These are phyloP conservation scores for Aphaenogaster floridana DNA, from an alignment of 1,140 invertebrate genomes.

Conservation along the genomic window DNA sequence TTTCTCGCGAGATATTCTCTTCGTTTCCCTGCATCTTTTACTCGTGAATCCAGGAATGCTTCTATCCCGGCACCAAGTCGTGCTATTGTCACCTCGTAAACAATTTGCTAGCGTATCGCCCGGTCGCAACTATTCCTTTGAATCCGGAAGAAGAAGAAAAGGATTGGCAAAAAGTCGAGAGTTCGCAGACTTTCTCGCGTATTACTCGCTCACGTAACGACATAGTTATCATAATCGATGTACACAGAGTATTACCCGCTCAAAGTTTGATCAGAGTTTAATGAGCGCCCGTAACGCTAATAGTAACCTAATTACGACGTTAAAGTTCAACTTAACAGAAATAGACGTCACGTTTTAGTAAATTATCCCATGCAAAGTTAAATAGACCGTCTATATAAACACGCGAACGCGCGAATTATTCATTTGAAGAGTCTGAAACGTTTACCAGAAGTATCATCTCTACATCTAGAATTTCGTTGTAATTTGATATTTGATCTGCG, in stretches of 20 bases:
- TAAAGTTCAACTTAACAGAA: slow-evolving; percentile 26
- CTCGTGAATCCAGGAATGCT: slow-evolving; percentile 19
- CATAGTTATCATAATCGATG: slow-evolving; percentile 25
- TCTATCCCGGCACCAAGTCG: neutral
- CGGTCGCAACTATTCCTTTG: neutral
- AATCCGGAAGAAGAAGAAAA: neutral
- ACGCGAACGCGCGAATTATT: neutral
- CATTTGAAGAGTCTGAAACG: neutral
- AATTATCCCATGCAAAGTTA: slow-evolving; percentile 40
- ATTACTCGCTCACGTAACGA: neutral
- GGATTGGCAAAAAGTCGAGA: too few relatives aligned
- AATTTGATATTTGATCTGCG: slow-evolving; percentile 32
- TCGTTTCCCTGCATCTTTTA: slow-evolving; percentile 50
- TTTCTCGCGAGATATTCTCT: slow-evolving; percentile 13
- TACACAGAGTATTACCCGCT: neutral
- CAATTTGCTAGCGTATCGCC: slow-evolving; percentile 49
- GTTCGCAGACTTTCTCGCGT: neutral
- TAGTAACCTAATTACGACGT: slow-evolving; percentile 46
- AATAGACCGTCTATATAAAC: neutral
- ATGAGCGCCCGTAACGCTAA: slow-evolving; percentile 31
- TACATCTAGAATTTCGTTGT: neutral
- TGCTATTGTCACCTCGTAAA: slow-evolving; percentile 56
- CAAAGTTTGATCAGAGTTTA: slow-evolving; percentile 58
- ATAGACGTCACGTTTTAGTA: slow-evolving; percentile 26
- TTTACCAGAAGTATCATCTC: neutral